A percentile compares a stretch with the other conserved stretches of the same genome.
Conservation (phyloP, 92 coral and sea anemone genomes). For the Meandrina meandrites region DNA sequence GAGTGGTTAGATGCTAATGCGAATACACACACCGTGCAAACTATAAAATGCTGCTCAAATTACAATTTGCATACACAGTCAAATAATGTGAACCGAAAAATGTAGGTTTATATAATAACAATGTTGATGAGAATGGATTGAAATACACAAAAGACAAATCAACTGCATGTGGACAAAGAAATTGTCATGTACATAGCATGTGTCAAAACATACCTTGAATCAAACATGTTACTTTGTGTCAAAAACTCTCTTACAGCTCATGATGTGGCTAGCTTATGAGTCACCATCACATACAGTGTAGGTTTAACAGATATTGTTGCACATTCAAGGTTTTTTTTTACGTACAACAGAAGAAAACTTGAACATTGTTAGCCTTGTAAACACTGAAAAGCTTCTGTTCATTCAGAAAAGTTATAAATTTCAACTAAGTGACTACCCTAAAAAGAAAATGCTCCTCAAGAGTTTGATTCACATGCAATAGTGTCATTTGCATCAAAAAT, state of each 20-base stretch:
- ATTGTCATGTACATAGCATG: neutral
- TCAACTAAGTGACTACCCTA: too few relatives aligned
- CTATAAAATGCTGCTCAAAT: neutral
- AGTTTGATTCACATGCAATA: neutral
- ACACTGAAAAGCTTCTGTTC: neutral
- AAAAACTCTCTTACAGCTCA: neutral
- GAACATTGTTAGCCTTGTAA: neutral
- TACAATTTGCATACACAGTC: neutral
- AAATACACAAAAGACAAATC: neutral
- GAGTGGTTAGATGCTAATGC: neutral
- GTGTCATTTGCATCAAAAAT: slow-evolving; percentile 25
- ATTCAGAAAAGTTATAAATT: neutral
- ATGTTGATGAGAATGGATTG: neutral
- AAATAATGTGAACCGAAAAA: neutral
- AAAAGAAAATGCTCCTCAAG: neutral
- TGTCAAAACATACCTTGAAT: slow-evolving; percentile 1
- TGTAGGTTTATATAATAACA: neutral
- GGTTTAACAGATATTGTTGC: neutral
- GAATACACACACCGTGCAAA: neutral
- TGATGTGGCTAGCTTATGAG: neutral
- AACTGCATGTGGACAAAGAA: neutral
- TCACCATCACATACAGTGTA: neutral
- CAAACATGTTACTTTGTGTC: slow-evolving; percentile 4
- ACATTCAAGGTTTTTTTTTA: neutral
- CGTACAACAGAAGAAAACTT: neutral